A percentile compares a stretch with the other conserved stretches of the same genome.
These are phyloP conservation scores for Piliocolobus tephrosceles DNA, from an alignment of 2,113 vertebrate genomes.

Conservation along the genomic window DNA sequence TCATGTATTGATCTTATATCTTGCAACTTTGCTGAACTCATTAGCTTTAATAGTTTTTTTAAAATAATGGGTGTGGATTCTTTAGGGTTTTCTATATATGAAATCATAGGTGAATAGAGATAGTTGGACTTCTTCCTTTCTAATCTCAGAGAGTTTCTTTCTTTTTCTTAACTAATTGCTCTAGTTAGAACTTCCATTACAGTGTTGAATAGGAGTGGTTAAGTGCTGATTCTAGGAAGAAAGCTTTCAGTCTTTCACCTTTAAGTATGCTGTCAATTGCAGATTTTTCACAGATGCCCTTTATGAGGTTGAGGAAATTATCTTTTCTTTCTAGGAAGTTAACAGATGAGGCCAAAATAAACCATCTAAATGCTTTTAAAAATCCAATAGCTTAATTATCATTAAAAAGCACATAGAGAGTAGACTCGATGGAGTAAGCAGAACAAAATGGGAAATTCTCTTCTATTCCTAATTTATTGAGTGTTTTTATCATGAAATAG, in stretches of 20 bases:
- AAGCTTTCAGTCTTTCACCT: background rate
- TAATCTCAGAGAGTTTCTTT: background rate
- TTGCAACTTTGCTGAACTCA: background rate
- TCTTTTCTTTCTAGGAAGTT: background rate
- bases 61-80: background rate
- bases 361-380: background rate
- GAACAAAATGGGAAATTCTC: background rate
- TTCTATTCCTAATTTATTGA: background rate
- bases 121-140: background rate
- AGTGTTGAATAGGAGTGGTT: background rate
- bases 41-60: background rate
- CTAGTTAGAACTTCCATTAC: background rate
- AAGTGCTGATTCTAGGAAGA: background rate
- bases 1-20: background rate
- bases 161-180: background rate
- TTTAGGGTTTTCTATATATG: background rate
- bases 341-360: background rate
- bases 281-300: background rate
- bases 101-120: background rate
- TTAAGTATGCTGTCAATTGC: background rate
- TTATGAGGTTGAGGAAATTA: background rate
- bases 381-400: background rate
- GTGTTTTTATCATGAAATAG: background rate
- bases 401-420: background rate
- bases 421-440: background rate